A percentile compares a stretch with the other conserved stretches of the same genome.
These are phyloP conservation scores for Sinonovacula constricta DNA, from an alignment of 1,140 invertebrate species.

Conservation along the genomic window DNA sequence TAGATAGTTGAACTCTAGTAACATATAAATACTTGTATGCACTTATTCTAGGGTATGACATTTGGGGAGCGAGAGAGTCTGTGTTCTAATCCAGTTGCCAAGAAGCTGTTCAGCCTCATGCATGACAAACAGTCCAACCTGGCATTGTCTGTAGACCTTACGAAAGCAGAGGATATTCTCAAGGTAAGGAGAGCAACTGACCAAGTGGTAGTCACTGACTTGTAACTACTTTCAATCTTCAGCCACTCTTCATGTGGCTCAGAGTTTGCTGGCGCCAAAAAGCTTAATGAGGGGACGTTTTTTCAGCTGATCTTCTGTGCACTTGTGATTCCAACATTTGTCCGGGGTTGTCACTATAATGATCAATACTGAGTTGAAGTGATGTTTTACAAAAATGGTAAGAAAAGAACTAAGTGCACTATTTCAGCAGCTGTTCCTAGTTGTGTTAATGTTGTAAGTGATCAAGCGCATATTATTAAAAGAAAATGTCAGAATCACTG, in stretches of 20 bases:
- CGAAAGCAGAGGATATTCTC: constrained; percentile 83
- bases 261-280: not conserved
- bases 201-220: no score
- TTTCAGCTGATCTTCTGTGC: not conserved
- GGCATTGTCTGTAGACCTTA: constrained; percentile 91
- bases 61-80: constrained; percentile 65
- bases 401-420: constrained; percentile 1
- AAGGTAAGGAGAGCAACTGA: constrained; percentile 74
- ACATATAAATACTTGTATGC: not conserved
- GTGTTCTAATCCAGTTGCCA: constrained; percentile 80
- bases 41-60: constrained; percentile 56
- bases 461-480: no score
- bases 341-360: not conserved
- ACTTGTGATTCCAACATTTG: not conserved
- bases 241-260: not conserved
- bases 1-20: no score
- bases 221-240: not conserved
- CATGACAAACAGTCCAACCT: constrained; percentile 91
- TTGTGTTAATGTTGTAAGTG: no score
- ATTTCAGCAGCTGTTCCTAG: no score
- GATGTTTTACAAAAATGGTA: not conserved
- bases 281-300: not conserved
- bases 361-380: not conserved
- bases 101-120: constrained; percentile 89
- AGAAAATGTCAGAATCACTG: no score